Base-by-base conservation (phyloP, 2,888 invertebrate species). In the Enchytraeus crypticus region DNA sequence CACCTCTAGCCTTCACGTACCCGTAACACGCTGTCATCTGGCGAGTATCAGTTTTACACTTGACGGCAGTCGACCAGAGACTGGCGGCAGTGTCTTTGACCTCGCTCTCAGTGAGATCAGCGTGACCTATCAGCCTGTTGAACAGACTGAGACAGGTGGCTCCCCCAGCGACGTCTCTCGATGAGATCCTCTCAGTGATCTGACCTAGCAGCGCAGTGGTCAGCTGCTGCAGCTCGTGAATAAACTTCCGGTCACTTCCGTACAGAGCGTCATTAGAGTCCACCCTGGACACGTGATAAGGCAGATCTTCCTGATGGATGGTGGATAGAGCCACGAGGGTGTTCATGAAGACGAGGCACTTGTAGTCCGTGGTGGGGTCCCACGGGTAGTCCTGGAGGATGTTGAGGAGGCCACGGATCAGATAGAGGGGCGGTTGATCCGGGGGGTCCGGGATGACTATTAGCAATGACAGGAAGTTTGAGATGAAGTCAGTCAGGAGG, bases 211-310 rank as follows among this genome's bases (percentile, higher is more conserved):
- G 82, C 66, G 87, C 74, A 32, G 65, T 58, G 53, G 71, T 71
- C 57, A 76, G 66, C 21, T 67, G 66, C 72, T 89, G 86, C 1
- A 93, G 83, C 78, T 90, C 89, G 2, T 82, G 81, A 55, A 92
- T 81, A 76, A 91, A 95, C 79, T 91, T 90, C 18, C 86, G 84
- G 80, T 93, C 92, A 14, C 87, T 86, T 5, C 93, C 93, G 75
- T 95, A 96, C 46, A 96, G 81, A 61, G 87, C 84, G 78, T 96
- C 93, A 76, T 96, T 96, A 2, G 93, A 92, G 73, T 93, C 87
- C 64, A 95, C 91, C 84, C 86, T 70, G 72, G 64, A 88, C 60
- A 93, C 85, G 73, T 90, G 89, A 78, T 95, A 92, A 0, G 87
- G 86, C 79, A 90, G 93, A 57, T 80, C 83, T 67, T 92, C 90